Evolutionary conservation across 35 echinoderm and acorn worm species (phyloP).

Genomic region (Lytechinus pictus): DNA sequence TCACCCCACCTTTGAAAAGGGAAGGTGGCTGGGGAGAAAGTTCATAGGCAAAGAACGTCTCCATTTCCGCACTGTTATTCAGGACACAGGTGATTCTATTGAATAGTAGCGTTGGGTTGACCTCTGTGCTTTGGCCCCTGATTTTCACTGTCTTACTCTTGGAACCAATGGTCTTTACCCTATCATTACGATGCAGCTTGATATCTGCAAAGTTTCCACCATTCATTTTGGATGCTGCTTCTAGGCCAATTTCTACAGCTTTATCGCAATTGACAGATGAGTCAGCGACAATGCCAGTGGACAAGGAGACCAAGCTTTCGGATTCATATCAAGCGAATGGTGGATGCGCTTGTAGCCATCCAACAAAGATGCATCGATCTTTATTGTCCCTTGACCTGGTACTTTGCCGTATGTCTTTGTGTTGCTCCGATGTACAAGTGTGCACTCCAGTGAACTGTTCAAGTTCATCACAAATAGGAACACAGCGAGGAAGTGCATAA

Average conservation of each 20-base stretch:
- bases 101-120: constrained; percentile 54
- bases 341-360: no score
- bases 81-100: constrained; percentile 59
- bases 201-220: constrained; percentile 17
- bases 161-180: neutral
- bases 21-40: constrained; percentile 38
- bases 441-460: constrained; percentile 55
- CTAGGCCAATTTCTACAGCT: neutral
- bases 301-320: neutral
- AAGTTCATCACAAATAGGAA: constrained; percentile 45
- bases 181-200: constrained; percentile 18
- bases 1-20: constrained; percentile 50
- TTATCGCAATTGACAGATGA: neutral
- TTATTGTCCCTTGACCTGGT: constrained; percentile 9
- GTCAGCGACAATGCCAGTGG: no score
- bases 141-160: constrained; percentile 29
- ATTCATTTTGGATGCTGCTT: neutral
- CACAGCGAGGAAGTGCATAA: constrained; percentile 58
- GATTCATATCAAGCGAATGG: no score
- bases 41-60: constrained; percentile 67
- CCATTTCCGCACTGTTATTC: constrained; percentile 60
- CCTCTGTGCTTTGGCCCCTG: constrained; percentile 24
- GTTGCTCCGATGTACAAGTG: constrained; percentile 53
- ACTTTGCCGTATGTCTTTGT: constrained; percentile 40
- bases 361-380: neutral